These are phyloP conservation scores for Gambusia affinis DNA, from an alignment of 2,113 vertebrate species.

Conservation along the genomic window DNA sequence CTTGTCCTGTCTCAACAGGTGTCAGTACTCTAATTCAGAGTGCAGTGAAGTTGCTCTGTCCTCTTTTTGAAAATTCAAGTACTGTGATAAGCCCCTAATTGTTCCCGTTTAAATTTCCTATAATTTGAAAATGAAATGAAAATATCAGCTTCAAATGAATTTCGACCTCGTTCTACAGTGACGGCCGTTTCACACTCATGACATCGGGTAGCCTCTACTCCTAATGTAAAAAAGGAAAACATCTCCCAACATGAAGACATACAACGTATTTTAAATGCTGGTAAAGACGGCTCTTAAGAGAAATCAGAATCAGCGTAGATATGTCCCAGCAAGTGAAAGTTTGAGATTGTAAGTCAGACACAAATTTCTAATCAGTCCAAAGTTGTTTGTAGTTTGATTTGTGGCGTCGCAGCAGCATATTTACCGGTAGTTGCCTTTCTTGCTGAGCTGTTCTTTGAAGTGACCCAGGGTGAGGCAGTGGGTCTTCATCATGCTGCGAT, in stretches of 20 bases:
- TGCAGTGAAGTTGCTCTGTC: not conserved
- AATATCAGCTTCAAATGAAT: no score
- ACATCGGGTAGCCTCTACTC: no score
- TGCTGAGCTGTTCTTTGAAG: conserved; percentile 99
- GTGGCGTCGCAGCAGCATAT: not conserved
- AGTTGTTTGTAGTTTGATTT: not conserved
- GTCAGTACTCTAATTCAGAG: not conserved
- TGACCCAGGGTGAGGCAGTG: conserved; percentile 96
- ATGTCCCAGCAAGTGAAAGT: not conserved
- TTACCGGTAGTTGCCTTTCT: conserved; percentile 99
- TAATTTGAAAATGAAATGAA: no score
- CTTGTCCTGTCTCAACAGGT: not conserved
- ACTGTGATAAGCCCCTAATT: not conserved
- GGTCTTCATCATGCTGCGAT: conserved; percentile 94
- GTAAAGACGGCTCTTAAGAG: not conserved
- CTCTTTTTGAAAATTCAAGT: no score
- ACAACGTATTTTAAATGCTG: no score
- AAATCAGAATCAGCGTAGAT: not conserved
- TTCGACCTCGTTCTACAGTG: no score
- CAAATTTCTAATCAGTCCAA: not conserved
- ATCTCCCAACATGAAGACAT: no score
- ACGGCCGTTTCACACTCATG: no score
- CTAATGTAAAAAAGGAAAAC: no score
- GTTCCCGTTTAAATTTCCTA: not conserved
- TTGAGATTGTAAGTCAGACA: not conserved